Conservation (phyloP, 2,888 invertebrate genomes). For the Horisme vitalbata region DNA sequence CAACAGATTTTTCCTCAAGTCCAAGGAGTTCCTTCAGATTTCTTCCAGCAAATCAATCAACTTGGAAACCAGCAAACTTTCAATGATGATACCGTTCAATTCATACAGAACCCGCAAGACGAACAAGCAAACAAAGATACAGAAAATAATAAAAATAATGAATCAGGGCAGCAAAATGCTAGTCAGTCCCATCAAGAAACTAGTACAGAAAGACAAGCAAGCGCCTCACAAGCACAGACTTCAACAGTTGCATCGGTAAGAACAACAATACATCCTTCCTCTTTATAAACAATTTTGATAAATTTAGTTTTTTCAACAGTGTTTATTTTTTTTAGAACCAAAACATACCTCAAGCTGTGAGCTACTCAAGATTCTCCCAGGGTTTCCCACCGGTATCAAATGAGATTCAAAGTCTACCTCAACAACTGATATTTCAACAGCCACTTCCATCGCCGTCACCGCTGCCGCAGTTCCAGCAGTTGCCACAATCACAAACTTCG, state of each 20-base stretch:
- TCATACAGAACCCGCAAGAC: slow-evolving; percentile 1
- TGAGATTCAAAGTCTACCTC: slow-evolving; percentile 27
- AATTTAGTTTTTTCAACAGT: not conserved
- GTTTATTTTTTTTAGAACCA: slow-evolving; percentile 48
- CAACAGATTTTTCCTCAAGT: slow-evolving; percentile 23
- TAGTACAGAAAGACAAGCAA: slow-evolving; percentile 12
- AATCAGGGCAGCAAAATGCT: slow-evolving; percentile 1
- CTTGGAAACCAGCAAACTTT: slow-evolving; percentile 15
- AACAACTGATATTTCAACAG: slow-evolving; percentile 22
- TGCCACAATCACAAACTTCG: slow-evolving; percentile 12
- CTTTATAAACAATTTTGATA: not conserved
- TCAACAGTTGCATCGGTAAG: slow-evolving; percentile 16
- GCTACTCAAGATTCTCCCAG: slow-evolving; percentile 63
- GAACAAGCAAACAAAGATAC: not conserved
- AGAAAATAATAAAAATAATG: slow-evolving; percentile 1
- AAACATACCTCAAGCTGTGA: slow-evolving; percentile 54
- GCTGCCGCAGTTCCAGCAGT: slow-evolving; percentile 18
- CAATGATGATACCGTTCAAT: slow-evolving; percentile 13
- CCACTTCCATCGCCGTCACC: slow-evolving; percentile 20
- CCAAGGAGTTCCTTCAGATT: slow-evolving; percentile 25
- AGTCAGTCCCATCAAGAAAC: slow-evolving; percentile 2
- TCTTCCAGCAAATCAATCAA: slow-evolving; percentile 27
- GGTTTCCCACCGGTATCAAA: slow-evolving; percentile 38
- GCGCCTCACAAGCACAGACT: slow-evolving; percentile 4
- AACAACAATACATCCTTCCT: too few species aligned